phyloP scores from a whole-genome alignment of 1,140 invertebrate species.

The Ooceraea biroi region DNA sequence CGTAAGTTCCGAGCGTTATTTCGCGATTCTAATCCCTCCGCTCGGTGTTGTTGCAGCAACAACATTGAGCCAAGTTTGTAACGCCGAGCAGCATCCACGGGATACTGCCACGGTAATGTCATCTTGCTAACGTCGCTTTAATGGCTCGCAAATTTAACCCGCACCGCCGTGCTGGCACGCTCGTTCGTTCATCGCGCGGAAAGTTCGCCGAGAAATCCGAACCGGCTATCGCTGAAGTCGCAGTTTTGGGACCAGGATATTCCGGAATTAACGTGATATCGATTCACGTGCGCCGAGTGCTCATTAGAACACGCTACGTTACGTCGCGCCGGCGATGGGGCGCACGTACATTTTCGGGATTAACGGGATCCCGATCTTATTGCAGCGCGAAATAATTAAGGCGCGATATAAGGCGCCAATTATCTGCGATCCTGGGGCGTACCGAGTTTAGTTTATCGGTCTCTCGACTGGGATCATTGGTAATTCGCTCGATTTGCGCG shows the following conservation, averaged over 20 bases:
- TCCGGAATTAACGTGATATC: slow-evolving; percentile 67
- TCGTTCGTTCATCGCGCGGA: slow-evolving; percentile 21
- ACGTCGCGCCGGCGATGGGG: slow-evolving; percentile 16
- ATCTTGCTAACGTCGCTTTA: slow-evolving; percentile 73
- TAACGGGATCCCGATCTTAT: slow-evolving; percentile 48
- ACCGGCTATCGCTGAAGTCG: slow-evolving; percentile 44
- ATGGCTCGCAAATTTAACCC: slow-evolving; percentile 74
- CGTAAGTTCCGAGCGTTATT: slow-evolving; percentile 45
- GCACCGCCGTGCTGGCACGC: neutral
- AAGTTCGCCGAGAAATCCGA: slow-evolving; percentile 66
- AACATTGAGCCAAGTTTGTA: slow-evolving; percentile 27
- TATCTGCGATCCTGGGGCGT: slow-evolving; percentile 8
- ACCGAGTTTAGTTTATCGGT: neutral
- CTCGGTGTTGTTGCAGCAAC: slow-evolving; percentile 36
- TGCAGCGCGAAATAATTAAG: slow-evolving; percentile 46
- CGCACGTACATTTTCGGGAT: slow-evolving; percentile 41
- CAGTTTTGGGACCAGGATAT: slow-evolving; percentile 54
- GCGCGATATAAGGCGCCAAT: slow-evolving; percentile 25
- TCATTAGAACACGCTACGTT: slow-evolving; percentile 58
- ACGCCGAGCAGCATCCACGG: slow-evolving; percentile 43
- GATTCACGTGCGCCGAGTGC: slow-evolving; percentile 60
- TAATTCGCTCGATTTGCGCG: slow-evolving; percentile 6
- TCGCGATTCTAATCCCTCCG: slow-evolving; percentile 40
- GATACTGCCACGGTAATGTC: slow-evolving; percentile 55
- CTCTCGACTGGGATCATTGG: neutral